Percentiles rank a stretch among this genome's conserved stretches.
Evolutionary conservation across 2,888 invertebrate species (phyloP).

Genomic region (Nudaria mundana): DNA sequence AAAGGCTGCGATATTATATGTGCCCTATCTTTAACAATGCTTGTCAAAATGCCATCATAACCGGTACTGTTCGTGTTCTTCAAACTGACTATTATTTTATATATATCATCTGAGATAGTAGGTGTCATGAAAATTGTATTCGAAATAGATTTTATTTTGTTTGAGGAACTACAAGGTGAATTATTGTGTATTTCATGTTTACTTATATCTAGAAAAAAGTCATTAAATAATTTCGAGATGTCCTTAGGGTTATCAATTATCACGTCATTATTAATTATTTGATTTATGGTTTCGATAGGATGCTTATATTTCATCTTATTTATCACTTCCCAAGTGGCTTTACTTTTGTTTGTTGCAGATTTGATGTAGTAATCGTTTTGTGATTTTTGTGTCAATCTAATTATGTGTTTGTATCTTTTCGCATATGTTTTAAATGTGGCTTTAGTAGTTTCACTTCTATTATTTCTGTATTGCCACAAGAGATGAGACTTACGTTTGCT

Average conservation of each 20-base stretch:
- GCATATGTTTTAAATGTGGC: not conserved
- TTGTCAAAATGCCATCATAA: not conserved
- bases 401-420: not conserved
- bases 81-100: not conserved
- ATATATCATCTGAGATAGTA: not conserved
- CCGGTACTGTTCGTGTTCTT: not conserved
- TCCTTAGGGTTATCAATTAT: not conserved
- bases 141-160: not conserved
- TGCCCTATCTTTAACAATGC: not conserved
- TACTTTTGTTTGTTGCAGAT: not conserved
- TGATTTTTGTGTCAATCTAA: not conserved
- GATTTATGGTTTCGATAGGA: not conserved
- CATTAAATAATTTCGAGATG: not conserved
- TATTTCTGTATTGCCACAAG: not conserved
- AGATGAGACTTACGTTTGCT: not conserved
- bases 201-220: not conserved
- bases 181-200: not conserved
- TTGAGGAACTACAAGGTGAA: not conserved
- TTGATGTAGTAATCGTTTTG: not conserved
- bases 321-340: constrained; percentile 1
- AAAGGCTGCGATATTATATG: not conserved
- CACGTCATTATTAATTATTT: not conserved
- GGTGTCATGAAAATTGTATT: not conserved
- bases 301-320: not conserved
- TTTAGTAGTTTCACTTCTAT: not conserved